Base-by-base conservation (phyloP, 1,140 invertebrate species). In the Nixonia krombeini region DNA sequence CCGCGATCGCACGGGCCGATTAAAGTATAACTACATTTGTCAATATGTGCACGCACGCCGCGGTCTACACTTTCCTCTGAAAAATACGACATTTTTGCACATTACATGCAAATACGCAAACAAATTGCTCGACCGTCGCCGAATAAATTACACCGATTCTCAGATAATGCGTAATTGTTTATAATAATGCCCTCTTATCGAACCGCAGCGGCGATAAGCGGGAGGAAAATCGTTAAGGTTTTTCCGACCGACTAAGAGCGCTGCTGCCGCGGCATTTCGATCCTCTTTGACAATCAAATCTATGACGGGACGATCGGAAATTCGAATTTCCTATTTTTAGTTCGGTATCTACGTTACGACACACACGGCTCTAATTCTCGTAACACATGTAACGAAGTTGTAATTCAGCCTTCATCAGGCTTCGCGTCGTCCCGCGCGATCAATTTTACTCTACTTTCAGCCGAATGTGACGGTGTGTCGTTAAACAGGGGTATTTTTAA, bases 21-120 rank as follows among this genome's bases (percentile, higher is more conserved):
- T 70, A 65, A 65, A 65, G 35, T 65, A 52, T 70, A 65, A 65
- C 61, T 70, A 62, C 61, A 70, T 70, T 70, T 70, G 61, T 70
- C 67, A 65, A 56, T 52, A 50, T 42, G 52, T 65, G 64, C 67
- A 70, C 61, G 67, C 67, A 70, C 56, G 41, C 18, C 3, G 23
- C 16, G 47, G 33, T 53, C 9, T 12, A 51, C 46, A 50, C 1
- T n/a, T 13, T 16, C n/a, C n/a, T n/a, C n/a, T n/a, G n/a, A 42
- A 45, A 49, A 55, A 63, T 58, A 56, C 50, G 56, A 38, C 52
- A 58, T 53, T 61, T 68, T 61, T 45, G 52, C 51, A 37, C 41
- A 47, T 3, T 47, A n/a, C n/a, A 50, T 50, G 47, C 45, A 28
- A 53, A 50, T 53, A 49, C 17, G 45, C 55, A 25, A 53, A 65